Conservation (phyloP, 2,888 invertebrate genomes). For the Eudasyphora cyanicolor region DNA sequence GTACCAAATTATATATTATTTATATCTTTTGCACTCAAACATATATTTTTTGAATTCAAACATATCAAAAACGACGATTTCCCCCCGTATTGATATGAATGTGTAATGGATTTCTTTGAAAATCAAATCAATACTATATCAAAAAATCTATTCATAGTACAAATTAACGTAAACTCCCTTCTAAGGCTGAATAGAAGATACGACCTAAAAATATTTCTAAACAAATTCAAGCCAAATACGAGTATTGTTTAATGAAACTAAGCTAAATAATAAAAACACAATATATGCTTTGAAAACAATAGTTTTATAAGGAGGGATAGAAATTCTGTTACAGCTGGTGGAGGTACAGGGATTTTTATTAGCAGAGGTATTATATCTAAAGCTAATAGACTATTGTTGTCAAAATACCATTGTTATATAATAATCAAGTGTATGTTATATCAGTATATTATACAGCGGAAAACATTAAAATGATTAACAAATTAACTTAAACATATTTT, state of each 20-base stretch:
- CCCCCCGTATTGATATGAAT: too few relatives aligned
- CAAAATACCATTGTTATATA: neutral
- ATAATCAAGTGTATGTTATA: neutral
- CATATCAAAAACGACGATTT: too few relatives aligned
- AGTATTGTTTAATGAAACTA: conserved; percentile 32
- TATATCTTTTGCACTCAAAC: too few relatives aligned
- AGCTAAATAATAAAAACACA: conserved; percentile 36
- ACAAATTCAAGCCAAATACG: conserved; percentile 13
- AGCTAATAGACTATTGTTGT: neutral
- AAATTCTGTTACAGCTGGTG: conserved; percentile 12
- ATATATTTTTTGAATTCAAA: too few relatives aligned
- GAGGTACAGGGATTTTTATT: conserved; percentile 24
- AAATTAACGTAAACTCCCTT: conserved; percentile 3
- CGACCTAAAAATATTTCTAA: conserved; percentile 13
- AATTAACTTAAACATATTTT: neutral
- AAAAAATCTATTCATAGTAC: conserved; percentile 17
- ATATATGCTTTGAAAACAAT: conserved; percentile 28
- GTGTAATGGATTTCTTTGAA: neutral
- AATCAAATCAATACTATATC: neutral
- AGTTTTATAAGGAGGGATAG: conserved; percentile 30
- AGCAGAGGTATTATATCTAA: neutral
- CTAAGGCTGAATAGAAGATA: conserved; percentile 25
- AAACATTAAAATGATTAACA: neutral
- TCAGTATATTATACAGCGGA: conserved; percentile 13
- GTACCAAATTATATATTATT: too few relatives aligned